Percentiles rank a stretch among this genome's conserved stretches.
These are phyloP conservation scores for Chesias legatella DNA, from an alignment of 2,888 invertebrate species.

Conservation along the genomic window DNA sequence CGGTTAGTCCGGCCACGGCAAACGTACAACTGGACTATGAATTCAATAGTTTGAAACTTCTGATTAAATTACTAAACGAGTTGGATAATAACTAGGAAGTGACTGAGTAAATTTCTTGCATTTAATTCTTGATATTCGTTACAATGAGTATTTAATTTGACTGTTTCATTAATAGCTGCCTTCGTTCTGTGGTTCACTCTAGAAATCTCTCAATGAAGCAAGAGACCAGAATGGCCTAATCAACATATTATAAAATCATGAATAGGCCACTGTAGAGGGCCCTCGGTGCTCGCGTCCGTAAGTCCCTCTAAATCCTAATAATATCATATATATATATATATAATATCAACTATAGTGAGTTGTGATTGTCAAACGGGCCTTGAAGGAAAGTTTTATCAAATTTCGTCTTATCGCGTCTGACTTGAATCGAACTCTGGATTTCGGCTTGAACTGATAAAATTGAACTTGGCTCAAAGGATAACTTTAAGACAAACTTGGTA, in stretches of 20 bases:
- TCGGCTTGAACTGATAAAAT: constrained; percentile 48
- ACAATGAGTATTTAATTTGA: too few relatives aligned
- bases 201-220: too few relatives aligned
- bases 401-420: constrained; percentile 3
- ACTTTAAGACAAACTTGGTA: constrained; percentile 61
- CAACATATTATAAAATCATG: too few relatives aligned
- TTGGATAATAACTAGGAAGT: not conserved
- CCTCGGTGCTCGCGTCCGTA: too few relatives aligned
- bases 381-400: constrained; percentile 17
- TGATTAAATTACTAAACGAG: constrained; percentile 9
- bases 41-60: constrained; percentile 8
- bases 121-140: not conserved
- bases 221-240: too few relatives aligned
- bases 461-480: constrained; percentile 59
- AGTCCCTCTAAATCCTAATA: too few relatives aligned
- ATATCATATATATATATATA: too few relatives aligned
- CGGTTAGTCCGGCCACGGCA: not conserved
- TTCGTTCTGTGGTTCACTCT: too few relatives aligned
- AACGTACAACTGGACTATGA: constrained; percentile 7
- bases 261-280: too few relatives aligned
- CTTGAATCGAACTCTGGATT: constrained; percentile 20
- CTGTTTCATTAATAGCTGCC: too few relatives aligned
- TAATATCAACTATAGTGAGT: constrained; percentile 11
- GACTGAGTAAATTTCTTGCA: not conserved
- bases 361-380: constrained; percentile 17